These are phyloP conservation scores for Sphaerophoria rueppellii DNA, from an alignment of 2,888 invertebrate genomes.

Conservation along the genomic window DNA sequence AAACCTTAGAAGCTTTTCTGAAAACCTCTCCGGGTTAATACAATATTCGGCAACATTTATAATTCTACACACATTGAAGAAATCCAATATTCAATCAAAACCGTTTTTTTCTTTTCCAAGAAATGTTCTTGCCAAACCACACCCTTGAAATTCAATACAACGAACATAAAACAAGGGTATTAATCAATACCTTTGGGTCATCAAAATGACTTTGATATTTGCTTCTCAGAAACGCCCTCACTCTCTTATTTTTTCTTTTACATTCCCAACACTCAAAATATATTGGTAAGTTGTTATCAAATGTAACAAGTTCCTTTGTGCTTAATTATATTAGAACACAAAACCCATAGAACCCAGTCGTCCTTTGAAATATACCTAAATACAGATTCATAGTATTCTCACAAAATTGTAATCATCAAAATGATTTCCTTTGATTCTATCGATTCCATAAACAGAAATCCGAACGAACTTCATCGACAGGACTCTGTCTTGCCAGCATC, in stretches of 20 bases:
- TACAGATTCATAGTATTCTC: too few relatives aligned
- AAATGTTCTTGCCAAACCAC: background rate
- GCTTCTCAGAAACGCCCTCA: background rate
- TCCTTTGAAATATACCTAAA: slow-evolving; percentile 30
- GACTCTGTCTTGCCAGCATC: slow-evolving; percentile 90
- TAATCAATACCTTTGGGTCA: slow-evolving; percentile 57
- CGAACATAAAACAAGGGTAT: background rate
- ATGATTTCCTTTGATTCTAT: slow-evolving; percentile 32
- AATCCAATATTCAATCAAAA: background rate
- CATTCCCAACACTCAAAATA: background rate
- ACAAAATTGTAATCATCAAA: slow-evolving; percentile 23
- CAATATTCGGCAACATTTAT: too few relatives aligned
- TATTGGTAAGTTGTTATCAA: slow-evolving; percentile 31
- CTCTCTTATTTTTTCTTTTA: background rate
- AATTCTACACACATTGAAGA: background rate
- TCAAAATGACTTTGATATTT: slow-evolving; percentile 12
- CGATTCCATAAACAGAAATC: slow-evolving; percentile 85
- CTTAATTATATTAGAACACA: slow-evolving; percentile 14
- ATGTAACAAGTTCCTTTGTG: slow-evolving; percentile 45
- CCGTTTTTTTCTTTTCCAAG: background rate
- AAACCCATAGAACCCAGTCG: slow-evolving; percentile 29
- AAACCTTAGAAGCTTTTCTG: too few relatives aligned
- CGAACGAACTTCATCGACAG: slow-evolving; percentile 91
- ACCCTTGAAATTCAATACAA: slow-evolving; percentile 15
- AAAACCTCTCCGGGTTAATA: too few relatives aligned